Evolutionary conservation across 2,888 invertebrate species (phyloP).

Genomic region (Pandemis corylana): DNA sequence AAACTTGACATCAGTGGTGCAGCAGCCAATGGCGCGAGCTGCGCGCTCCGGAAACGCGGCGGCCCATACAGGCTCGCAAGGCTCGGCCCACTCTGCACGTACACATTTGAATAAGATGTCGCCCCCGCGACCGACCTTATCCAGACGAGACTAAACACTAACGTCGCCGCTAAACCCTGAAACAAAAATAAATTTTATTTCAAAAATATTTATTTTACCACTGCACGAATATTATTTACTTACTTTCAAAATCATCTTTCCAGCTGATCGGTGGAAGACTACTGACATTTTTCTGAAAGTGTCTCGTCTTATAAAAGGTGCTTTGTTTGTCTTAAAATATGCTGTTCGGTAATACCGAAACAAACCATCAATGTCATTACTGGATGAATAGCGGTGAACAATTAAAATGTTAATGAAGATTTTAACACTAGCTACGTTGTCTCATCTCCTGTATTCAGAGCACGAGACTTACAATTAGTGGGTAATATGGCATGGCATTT

Average conservation of each 20-base stretch:
- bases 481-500: constrained; percentile 66
- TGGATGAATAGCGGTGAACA: constrained; percentile 76
- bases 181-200: constrained; percentile 50
- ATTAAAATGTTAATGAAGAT: constrained; percentile 80
- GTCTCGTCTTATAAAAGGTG: constrained; percentile 73
- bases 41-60: constrained; percentile 54
- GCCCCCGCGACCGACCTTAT: constrained; percentile 53
- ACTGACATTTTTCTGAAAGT: constrained; percentile 76
- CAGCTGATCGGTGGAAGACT: constrained; percentile 71
- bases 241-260: constrained; percentile 79
- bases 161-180: constrained; percentile 55
- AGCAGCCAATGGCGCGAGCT: constrained; percentile 61
- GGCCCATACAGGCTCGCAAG: constrained; percentile 61
- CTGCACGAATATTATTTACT: constrained; percentile 52
- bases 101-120: constrained; percentile 69
- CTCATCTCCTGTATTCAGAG: constrained; percentile 70
- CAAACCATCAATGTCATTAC: constrained; percentile 82
- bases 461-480: constrained; percentile 71
- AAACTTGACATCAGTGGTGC: constrained; percentile 55
- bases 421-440: constrained; percentile 65
- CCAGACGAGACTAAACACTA: constrained; percentile 54
- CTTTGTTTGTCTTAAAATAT: constrained; percentile 77
- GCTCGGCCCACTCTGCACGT: constrained; percentile 63
- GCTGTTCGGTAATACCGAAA: constrained; percentile 81
- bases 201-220: constrained; percentile 17